Evolutionary conservation across 2,797 vertebrate genomes (phyloP).

Genomic region (Tragopan temminckii): DNA sequence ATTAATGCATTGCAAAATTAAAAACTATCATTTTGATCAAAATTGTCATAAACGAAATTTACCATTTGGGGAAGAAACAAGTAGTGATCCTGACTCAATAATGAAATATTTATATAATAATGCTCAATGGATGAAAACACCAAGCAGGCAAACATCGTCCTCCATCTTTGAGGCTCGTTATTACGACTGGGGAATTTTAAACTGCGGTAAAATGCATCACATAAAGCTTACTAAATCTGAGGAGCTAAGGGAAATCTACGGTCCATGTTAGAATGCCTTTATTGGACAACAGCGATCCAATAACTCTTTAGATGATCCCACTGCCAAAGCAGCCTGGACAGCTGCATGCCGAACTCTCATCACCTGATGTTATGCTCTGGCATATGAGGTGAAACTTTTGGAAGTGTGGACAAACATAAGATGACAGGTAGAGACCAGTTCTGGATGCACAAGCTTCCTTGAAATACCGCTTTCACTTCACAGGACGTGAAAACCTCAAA

Average conservation of each 20-base stretch:
- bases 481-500: not conserved
- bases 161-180: not conserved
- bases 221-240: not conserved
- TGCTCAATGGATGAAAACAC: not conserved
- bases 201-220: not conserved
- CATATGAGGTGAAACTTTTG: not conserved
- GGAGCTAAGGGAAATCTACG: not conserved
- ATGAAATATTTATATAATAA: too few species aligned
- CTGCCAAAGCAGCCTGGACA: not conserved
- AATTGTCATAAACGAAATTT: not conserved
- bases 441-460: not conserved
- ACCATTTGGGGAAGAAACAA: not conserved
- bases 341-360: rapidly evolving
- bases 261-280: not conserved
- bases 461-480: not conserved
- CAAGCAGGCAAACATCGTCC: not conserved
- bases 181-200: not conserved
- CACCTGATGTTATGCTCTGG: not conserved
- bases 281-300: not conserved
- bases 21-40: constrained; percentile 1
- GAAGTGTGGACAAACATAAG: not conserved
- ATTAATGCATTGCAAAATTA: not conserved
- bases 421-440: not conserved
- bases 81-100: rapidly evolving
- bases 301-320: not conserved